Evolutionary conservation across 2,888 invertebrate species (phyloP), one percentile per base, ranked within the genome.

Genomic region (Mycogona germanica): DNA sequence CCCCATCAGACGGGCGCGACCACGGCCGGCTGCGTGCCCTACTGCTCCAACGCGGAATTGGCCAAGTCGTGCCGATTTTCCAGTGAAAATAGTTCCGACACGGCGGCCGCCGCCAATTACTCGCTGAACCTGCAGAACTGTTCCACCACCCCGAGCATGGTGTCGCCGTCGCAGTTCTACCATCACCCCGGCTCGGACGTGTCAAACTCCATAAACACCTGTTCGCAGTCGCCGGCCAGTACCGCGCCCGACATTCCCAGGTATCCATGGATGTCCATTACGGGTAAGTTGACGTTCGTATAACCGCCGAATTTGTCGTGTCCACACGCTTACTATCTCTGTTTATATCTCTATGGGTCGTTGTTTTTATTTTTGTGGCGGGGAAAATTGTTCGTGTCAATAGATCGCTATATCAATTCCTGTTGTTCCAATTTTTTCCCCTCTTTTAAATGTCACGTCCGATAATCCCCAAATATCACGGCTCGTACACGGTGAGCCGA

Each of bases 251-350:
- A 91, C 74, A 84, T 91, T 70, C 89, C 91, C 54, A 80, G 91
- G 68, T 91, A 92, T 72, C 91, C 91, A 47, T 92, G 91, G 91
- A 91, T 92, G 89, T 87, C 89, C 68, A 87, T 91, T 73, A 89
- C 91, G 78, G 91, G 91, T 89, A 78, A 82, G 78, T 55, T 42
- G 6, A 19, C n/a, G 19, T 30, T 26, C n/a, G n/a, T 6, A 28
- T 28, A n/a, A 3, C 5, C 3, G n/a, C n/a, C n/a, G n/a, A n/a
- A n/a, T n/a, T n/a, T n/a, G n/a, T n/a, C n/a, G n/a, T n/a, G n/a
- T n/a, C n/a, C n/a, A n/a, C n/a, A n/a, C n/a, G n/a, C n/a, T n/a
- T n/a, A n/a, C n/a, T n/a, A n/a, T n/a, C n/a, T n/a, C n/a, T n/a
- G n/a, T n/a, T n/a, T n/a, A n/a, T n/a, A n/a, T n/a, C n/a, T n/a